These are phyloP conservation scores for Resseliella maxima DNA, from an alignment of 2,888 invertebrate genomes.

Conservation along the genomic window DNA sequence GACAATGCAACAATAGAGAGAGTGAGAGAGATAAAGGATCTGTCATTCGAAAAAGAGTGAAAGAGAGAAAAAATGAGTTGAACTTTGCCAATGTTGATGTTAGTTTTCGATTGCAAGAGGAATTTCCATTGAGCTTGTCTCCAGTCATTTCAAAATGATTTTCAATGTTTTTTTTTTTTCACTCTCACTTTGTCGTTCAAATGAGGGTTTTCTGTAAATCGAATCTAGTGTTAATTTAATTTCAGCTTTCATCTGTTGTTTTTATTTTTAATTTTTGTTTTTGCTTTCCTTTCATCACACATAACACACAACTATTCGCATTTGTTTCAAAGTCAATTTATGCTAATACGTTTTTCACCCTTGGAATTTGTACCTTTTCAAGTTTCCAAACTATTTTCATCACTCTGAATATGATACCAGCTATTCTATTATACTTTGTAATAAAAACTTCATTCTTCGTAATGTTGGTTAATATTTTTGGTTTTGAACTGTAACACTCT, in stretches of 20 bases:
- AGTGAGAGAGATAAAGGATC: too few species aligned
- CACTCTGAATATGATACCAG: neutral
- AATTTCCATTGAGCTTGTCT: neutral
- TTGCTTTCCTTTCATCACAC: neutral
- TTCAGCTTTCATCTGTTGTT: neutral
- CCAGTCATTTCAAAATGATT: neutral
- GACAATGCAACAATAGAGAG: neutral
- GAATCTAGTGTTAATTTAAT: constrained; percentile 10
- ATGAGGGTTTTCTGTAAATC: constrained; percentile 4
- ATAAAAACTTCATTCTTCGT: neutral
- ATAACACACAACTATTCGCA: neutral
- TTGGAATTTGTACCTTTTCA: constrained; percentile 44
- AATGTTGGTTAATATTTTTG: neutral
- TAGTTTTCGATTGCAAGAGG: constrained; percentile 15
- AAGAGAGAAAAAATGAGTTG: too few species aligned
- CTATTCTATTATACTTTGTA: too few species aligned
- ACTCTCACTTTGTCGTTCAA: neutral
- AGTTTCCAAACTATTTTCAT: neutral
- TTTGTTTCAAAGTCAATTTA: constrained; percentile 35
- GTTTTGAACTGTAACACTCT: neutral
- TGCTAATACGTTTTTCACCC: constrained; percentile 23
- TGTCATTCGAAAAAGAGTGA: too few species aligned
- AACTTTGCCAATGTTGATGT: neutral
- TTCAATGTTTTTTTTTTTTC: neutral
- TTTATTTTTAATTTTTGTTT: neutral